Conservation (phyloP, 1,140 invertebrate genomes). For the Drosophila simulans region DNA sequence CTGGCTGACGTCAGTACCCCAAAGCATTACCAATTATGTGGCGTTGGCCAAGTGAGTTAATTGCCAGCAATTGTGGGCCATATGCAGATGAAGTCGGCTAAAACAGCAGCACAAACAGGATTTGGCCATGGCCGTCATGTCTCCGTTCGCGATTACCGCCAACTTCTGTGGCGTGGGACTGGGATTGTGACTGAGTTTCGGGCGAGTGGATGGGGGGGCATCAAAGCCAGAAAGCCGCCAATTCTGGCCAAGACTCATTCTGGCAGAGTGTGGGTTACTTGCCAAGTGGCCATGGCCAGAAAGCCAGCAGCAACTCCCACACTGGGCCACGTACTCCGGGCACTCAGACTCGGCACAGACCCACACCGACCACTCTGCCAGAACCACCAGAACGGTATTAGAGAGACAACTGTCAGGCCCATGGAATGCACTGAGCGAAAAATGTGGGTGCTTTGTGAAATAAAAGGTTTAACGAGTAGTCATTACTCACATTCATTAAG, state of each 20-base stretch:
- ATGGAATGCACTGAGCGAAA: conserved; percentile 7
- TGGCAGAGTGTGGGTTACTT: conserved; percentile 47
- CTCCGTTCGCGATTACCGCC: conserved; percentile 4
- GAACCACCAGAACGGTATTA: conserved; percentile 2
- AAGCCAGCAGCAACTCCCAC: conserved; percentile 38
- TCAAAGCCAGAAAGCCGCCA: conserved; percentile 56
- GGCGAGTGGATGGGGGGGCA: neutral
- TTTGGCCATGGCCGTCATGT: conserved; percentile 47
- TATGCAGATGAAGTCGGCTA: conserved; percentile 32
- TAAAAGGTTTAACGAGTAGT: too few relatives aligned
- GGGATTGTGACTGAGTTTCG: conserved; percentile 3
- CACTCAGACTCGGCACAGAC: conserved; percentile 1
- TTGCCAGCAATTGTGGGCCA: conserved; percentile 38
- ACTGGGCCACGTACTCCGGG: conserved; percentile 20
- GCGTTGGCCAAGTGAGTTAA: conserved; percentile 27
- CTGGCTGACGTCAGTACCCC: conserved; percentile 9
- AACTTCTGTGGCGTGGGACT: conserved; percentile 31
- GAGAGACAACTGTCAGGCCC: conserved; percentile 17
- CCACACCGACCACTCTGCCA: conserved; percentile 1
- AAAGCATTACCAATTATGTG: conserved; percentile 23
- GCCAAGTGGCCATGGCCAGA: conserved; percentile 64
- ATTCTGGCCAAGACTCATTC: conserved; percentile 50
- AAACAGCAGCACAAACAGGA: conserved; percentile 36
- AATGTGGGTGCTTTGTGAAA: too few relatives aligned
- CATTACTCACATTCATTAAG: neutral